Percentiles rank a stretch among this genome's conserved stretches.
Conservation (phyloP, 2,888 invertebrate genomes). For the Iselma pallidipennis region DNA sequence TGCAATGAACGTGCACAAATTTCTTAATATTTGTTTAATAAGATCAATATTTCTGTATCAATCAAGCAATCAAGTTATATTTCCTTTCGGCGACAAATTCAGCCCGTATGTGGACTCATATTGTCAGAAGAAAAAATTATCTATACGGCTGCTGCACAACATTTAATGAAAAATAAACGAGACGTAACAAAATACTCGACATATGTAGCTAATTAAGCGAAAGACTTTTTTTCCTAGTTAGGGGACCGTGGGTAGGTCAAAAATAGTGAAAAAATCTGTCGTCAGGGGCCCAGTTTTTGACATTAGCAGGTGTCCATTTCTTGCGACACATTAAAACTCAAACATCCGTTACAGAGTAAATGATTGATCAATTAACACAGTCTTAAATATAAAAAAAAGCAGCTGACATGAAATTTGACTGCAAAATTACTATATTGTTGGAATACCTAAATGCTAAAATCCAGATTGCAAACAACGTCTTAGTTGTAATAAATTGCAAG, state of each 20-base stretch:
- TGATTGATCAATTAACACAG: constrained; percentile 35
- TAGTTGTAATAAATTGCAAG: constrained; percentile 1
- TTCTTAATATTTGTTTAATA: background rate
- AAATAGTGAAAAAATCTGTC: constrained; percentile 28
- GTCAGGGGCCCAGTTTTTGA: constrained; percentile 18
- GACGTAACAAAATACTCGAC: constrained; percentile 38
- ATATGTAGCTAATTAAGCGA: constrained; percentile 44
- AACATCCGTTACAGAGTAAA: constrained; percentile 42
- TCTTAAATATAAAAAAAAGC: background rate
- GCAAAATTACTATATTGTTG: background rate
- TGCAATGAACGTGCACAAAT: background rate
- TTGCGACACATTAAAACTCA: constrained; percentile 46
- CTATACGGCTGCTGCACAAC: constrained; percentile 8
- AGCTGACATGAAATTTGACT: background rate
- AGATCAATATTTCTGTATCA: background rate
- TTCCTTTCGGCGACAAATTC: too few species aligned
- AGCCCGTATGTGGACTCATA: too few species aligned
- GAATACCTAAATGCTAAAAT: background rate
- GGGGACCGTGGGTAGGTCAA: constrained; percentile 12
- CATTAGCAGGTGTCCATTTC: constrained; percentile 39
- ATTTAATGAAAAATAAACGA: constrained; percentile 39
- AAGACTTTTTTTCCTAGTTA: constrained; percentile 26
- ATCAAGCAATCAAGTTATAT: background rate
- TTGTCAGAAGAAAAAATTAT: constrained; percentile 1
- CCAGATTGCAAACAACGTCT: background rate